Percentiles rank a stretch among this genome's conserved stretches.
phyloP scores from a whole-genome alignment of 2,888 invertebrate species.

The Mechanitis messenoides region DNA sequence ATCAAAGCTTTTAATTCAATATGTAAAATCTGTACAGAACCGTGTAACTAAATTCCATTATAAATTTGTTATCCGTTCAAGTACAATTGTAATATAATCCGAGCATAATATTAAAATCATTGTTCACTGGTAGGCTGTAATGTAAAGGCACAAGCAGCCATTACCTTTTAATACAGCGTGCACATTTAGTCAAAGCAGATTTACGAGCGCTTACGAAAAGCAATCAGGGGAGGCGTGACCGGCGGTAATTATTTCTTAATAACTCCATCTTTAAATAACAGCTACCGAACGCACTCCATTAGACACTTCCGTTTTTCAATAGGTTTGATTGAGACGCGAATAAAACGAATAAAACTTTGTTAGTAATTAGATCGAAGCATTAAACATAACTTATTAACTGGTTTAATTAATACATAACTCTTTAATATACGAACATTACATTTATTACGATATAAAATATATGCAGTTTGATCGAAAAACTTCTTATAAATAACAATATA shows the following conservation, averaged over 20 bases:
- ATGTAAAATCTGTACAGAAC: too few species aligned
- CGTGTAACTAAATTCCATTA: too few species aligned
- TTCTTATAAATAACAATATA: too few species aligned
- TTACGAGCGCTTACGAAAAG: constrained; percentile 68
- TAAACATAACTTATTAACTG: too few species aligned
- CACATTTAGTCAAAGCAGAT: constrained; percentile 47
- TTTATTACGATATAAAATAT: too few species aligned
- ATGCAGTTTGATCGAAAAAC: too few species aligned
- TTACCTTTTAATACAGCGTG: constrained; percentile 1
- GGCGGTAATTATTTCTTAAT: constrained; percentile 70
- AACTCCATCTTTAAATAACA: constrained; percentile 58
- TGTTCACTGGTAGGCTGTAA: not conserved
- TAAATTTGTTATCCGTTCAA: too few species aligned
- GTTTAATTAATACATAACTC: too few species aligned
- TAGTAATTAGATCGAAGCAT: constrained; percentile 46
- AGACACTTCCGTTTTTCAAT: constrained; percentile 53
- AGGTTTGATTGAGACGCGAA: constrained; percentile 60
- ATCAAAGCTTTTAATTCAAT: too few species aligned
- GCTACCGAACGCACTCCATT: constrained; percentile 63
- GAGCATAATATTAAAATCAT: not conserved
- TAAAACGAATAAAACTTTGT: constrained; percentile 40
- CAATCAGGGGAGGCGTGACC: constrained; percentile 70
- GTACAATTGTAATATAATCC: too few species aligned
- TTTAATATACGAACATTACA: too few species aligned
- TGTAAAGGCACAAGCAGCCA: not conserved